Conservation (phyloP, 2,888 invertebrate species). For the Drosophila rellima region DNA sequence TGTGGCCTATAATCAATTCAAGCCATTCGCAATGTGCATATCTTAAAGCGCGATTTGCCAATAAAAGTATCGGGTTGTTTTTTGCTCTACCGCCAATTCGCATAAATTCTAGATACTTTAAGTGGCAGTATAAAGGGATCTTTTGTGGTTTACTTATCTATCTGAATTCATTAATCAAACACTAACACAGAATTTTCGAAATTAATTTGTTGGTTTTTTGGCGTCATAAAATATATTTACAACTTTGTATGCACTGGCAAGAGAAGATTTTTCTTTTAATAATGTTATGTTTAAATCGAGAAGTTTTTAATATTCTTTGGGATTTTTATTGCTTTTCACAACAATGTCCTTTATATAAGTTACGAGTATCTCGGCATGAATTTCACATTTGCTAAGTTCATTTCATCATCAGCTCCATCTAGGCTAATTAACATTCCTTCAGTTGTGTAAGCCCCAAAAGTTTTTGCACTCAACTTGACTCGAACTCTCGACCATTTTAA, state of each 20-base stretch:
- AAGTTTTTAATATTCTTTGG: not conserved
- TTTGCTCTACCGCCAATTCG: not conserved
- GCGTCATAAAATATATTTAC: too few species aligned
- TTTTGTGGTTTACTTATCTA: too few species aligned
- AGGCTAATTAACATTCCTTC: constrained; percentile 40
- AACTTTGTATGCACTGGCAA: constrained; percentile 2
- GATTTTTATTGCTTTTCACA: not conserved
- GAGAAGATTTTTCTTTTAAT: not conserved
- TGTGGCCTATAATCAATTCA: constrained; percentile 50
- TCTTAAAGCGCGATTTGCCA: constrained; percentile 36
- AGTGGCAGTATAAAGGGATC: constrained; percentile 1
- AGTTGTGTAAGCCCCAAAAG: constrained; percentile 23
- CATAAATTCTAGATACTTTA: constrained; percentile 17
- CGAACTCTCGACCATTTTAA: constrained; percentile 16
- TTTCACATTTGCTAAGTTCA: constrained; percentile 13
- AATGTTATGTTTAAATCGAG: not conserved
- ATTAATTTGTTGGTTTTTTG: too few species aligned
- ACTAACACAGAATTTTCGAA: too few species aligned
- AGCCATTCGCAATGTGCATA: constrained; percentile 41
- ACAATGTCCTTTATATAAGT: not conserved
- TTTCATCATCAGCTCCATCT: constrained; percentile 4
- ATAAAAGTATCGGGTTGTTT: constrained; percentile 42
- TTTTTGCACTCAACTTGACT: constrained; percentile 26
- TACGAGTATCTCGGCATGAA: constrained; percentile 4
- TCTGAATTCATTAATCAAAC: too few species aligned